Evolutionary conservation across 2,888 invertebrate species (phyloP), one percentile per base, ranked within the genome.

Genomic region (Caenorhabditis parvicauda): DNA sequence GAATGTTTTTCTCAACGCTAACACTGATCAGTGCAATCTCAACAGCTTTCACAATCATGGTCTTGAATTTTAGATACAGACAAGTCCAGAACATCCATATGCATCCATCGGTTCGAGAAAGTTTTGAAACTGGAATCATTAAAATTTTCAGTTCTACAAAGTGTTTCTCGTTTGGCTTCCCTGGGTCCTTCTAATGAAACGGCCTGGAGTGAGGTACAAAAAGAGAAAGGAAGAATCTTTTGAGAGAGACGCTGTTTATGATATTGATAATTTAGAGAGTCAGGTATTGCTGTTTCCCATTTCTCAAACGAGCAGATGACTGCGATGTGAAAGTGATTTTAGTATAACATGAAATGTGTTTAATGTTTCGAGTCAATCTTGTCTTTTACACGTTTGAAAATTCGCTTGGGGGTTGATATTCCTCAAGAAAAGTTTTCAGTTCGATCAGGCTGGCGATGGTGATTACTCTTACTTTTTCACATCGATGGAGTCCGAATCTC

Each of bases 91-190:
- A 75, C 41, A 72, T 70, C 27, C 49, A 62, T 32, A 75, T 75
- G 75, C 65, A 59, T 46, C 55, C 54, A 17, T 5, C 60, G 17
- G 58, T 60, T 19, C 9, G n/a, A n/a, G n/a, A n/a, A n/a, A 27
- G 21, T 32, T 17, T 3, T 9, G 22, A 32, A 29, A 21, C 42
- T 45, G 44, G 14, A 46, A 4, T 12, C 3, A 6, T 32, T 17
- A 32, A n/a, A 42, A 21, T 3, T 59, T 62, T 22, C 48, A 68
- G 64, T 75, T 75, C 54, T 66, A 65, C 29, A 60, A 67, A 54
- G 54, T 75, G 14, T 75, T 75, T 43, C 63, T 75, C 3, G 64
- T 68, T 6, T 75, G 72, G 70, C 68, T 75, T 41, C 75, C 75
- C n/a, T 75, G 74, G 74, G 9, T 75, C 9, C 52, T 75, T 9